Evolutionary conservation across 2,797 vertebrate genomes (phyloP).

Genomic region (Austrolebias charrua): DNA sequence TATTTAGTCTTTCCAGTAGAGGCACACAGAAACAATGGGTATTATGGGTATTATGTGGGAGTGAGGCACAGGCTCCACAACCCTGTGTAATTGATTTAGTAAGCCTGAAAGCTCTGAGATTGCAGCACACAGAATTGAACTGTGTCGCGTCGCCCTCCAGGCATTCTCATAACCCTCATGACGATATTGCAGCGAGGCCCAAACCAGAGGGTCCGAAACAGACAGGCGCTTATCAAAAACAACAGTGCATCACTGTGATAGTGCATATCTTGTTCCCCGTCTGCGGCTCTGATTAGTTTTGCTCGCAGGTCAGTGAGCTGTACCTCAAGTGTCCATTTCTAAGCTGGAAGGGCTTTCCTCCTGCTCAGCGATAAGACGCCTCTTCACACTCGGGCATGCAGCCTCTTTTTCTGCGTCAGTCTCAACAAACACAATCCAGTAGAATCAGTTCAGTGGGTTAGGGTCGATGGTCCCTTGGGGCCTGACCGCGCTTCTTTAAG

Average conservation of each 20-base stretch:
- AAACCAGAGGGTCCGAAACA: constrained; percentile 46
- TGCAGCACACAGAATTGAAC: constrained; percentile 65
- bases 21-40: constrained; percentile 53
- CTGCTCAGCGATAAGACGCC: constrained; percentile 22
- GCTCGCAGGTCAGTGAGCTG: constrained; percentile 57
- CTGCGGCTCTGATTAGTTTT: constrained; percentile 59
- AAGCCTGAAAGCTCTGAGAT: constrained; percentile 72
- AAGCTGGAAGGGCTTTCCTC: constrained; percentile 26
- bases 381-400: constrained; percentile 53
- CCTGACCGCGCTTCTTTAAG: constrained; percentile 22
- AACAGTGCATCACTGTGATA: constrained; percentile 51
- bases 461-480: constrained; percentile 17
- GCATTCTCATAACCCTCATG: constrained; percentile 67
- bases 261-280: constrained; percentile 44
- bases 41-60: constrained; percentile 33
- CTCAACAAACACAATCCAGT: constrained; percentile 16
- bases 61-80: constrained; percentile 59
- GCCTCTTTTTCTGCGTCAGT: constrained; percentile 26
- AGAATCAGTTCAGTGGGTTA: constrained; percentile 43
- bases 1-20: constrained; percentile 27
- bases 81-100: constrained; percentile 79
- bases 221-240: constrained; percentile 61
- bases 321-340: constrained; percentile 35
- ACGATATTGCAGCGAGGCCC: constrained; percentile 60
- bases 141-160: constrained; percentile 56